Percentiles rank a stretch among this genome's conserved stretches.
Conservation (phyloP, 2,888 invertebrate genomes). For the Folsomia manolachei region DNA sequence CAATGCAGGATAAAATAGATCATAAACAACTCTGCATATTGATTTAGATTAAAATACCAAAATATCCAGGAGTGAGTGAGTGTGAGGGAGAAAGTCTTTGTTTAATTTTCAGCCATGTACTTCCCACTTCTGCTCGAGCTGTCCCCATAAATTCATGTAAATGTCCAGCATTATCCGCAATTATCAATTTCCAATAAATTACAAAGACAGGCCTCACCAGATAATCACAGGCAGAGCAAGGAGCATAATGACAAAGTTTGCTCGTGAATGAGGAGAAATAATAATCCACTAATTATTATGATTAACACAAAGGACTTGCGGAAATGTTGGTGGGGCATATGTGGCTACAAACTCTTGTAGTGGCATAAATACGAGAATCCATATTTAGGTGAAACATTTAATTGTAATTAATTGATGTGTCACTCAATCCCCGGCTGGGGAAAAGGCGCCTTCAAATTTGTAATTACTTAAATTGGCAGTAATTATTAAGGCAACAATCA, state of each 20-base stretch:
- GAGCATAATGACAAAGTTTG: background rate
- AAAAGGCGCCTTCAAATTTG: background rate
- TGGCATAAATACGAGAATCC: background rate
- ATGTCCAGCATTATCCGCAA: conserved; percentile 6
- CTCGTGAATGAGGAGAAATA: background rate
- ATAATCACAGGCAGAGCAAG: background rate
- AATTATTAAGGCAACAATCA: background rate
- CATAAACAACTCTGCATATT: background rate
- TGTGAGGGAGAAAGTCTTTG: background rate
- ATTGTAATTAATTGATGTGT: background rate
- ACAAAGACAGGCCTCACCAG: background rate
- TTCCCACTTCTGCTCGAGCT: background rate
- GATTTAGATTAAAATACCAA: background rate
- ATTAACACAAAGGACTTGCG: background rate
- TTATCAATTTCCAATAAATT: conserved; percentile 20
- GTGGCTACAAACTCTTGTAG: no score
- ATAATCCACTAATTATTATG: background rate
- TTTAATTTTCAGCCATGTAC: background rate
- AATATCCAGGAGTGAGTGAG: background rate
- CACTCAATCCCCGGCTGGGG: background rate
- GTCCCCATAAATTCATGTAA: background rate
- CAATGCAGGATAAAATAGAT: background rate
- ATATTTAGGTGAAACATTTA: background rate
- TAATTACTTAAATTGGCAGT: no score
- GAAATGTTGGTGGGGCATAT: background rate